Base-by-base conservation (phyloP, 2,888 invertebrate species). In the Apamea sordens region DNA sequence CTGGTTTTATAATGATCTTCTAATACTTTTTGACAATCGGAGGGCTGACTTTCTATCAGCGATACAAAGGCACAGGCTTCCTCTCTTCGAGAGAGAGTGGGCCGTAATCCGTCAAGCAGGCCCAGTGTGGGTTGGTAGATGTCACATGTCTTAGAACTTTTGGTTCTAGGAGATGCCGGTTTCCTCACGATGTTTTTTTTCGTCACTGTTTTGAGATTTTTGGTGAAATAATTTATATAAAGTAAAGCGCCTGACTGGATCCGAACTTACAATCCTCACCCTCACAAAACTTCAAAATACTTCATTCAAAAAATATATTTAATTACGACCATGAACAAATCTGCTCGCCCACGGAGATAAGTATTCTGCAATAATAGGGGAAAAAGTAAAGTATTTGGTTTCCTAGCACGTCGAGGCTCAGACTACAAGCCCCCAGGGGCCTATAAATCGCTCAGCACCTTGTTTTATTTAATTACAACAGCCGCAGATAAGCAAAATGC, bases 381-480 rank as follows among this genome's bases (percentile, higher is more conserved):
- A 88, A 76, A 89, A 50, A 53, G 41, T 36, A 67, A 70, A 76
- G 67, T 28, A 74, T 84, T 86, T 65, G 76, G 79, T 86, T 84
- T 71, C 73, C 64, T 70, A 72, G 76, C 72, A 73, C 63, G 76
- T 77, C 64, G 53, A 78, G 80, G 69, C 83, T 68, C 79, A 74
- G 86, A 86, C 81, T 83, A 88, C 85, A 76, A 74, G 78, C 74
- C 90, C 86, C 81, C 59, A 36, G 91, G 87, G 89, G 65, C 77
- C 84, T 71, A 91, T 92, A 91, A 91, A 91, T 91, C 91, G 92
- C 89, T 91, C 91, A 89, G 83, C 92, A 91, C 93, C 93, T 93
- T 94, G 94, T 94, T 93, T 91, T 92, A 94, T 93, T 94, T 93
- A 94, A 94, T 94, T 94, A 92, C 88, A 80, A 82, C 84, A 76